Evolutionary conservation across 2,797 vertebrate species (phyloP).

Genomic region (Notamacropus eugenii): DNA sequence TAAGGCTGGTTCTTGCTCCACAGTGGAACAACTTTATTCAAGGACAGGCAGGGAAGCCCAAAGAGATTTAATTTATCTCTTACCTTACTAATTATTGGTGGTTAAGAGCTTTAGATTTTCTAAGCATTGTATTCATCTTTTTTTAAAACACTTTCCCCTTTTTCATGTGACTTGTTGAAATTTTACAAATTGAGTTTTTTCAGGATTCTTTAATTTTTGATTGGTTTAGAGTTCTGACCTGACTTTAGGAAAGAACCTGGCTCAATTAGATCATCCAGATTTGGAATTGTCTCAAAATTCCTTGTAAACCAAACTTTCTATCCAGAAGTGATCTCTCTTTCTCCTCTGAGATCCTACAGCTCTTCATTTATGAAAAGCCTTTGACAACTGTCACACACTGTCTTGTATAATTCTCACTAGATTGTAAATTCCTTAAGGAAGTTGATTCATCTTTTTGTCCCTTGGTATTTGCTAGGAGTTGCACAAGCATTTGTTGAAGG

Average conservation of each 20-base stretch:
- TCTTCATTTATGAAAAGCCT: background rate
- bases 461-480: background rate
- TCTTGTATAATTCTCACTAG: background rate
- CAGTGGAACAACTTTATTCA: background rate
- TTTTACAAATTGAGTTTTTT: constrained; percentile 1
- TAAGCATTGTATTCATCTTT: background rate
- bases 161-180: background rate
- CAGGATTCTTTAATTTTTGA: background rate
- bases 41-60: background rate
- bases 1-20: background rate
- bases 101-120: background rate
- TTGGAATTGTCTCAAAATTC: constrained; percentile 40
- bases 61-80: background rate
- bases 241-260: background rate
- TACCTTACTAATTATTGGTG: background rate
- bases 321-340: constrained; percentile 26
- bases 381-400: background rate
- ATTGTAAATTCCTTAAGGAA: background rate
- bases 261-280: constrained; percentile 42
- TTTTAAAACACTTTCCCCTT: background rate
- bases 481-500: constrained; percentile 13
- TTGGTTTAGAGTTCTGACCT: background rate
- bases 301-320: background rate
- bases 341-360: constrained; percentile 16
- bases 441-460: background rate